phyloP scores from a whole-genome alignment of 2,113 vertebrate species.

The Thunnus maccoyii region DNA sequence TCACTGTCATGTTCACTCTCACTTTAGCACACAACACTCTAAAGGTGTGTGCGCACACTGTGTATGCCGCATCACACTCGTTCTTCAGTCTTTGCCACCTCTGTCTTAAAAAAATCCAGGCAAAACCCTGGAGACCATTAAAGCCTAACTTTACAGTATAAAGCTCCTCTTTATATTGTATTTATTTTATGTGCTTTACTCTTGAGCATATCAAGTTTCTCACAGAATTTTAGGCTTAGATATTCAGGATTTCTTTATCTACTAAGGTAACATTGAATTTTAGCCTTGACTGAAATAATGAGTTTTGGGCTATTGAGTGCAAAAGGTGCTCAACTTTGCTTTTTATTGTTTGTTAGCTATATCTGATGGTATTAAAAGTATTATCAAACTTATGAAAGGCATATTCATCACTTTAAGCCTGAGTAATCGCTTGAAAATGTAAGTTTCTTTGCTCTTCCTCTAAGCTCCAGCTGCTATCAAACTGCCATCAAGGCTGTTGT shows the following conservation, averaged over 20 bases:
- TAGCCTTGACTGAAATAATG: slow-evolving; percentile 28
- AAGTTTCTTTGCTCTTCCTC: neutral
- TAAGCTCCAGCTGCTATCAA: neutral
- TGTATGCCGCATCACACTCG: too few species aligned
- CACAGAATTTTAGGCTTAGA: slow-evolving; percentile 13
- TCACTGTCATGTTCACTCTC: too few species aligned
- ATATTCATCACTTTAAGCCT: neutral
- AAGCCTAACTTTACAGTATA: slow-evolving; percentile 23
- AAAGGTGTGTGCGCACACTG: too few species aligned
- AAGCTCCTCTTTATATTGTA: slow-evolving; percentile 36
- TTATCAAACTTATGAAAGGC: neutral
- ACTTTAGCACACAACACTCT: too few species aligned
- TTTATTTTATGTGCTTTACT: slow-evolving; percentile 15
- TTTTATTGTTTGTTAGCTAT: neutral
- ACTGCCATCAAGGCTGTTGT: neutral
- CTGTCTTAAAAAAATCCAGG: too few species aligned
- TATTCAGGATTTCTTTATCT: slow-evolving; percentile 19
- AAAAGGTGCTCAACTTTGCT: neutral
- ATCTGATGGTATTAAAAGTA: neutral
- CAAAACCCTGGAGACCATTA: slow-evolving; percentile 10
- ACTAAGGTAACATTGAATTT: slow-evolving; percentile 12
- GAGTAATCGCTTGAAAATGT: neutral
- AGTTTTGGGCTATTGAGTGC: neutral
- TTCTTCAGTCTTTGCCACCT: too few species aligned
- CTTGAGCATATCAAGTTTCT: slow-evolving; percentile 28